Evolutionary conservation across 2,888 invertebrate species (phyloP).

Genomic region (Amphipoea oculea): DNA sequence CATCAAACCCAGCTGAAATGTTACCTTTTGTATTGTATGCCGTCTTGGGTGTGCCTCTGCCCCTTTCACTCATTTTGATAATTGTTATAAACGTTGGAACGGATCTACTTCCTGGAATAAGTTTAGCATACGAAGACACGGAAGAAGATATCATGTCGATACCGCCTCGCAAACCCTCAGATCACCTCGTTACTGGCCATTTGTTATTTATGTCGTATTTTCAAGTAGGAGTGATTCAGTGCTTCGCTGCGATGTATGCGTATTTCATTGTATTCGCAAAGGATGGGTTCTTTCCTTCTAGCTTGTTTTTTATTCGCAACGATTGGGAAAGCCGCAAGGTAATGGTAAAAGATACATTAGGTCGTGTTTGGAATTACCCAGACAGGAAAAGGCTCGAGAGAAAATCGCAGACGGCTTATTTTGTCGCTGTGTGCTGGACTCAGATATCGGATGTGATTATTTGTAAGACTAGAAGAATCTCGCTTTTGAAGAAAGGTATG

Average conservation of each 20-base stretch:
- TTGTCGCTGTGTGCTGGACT: slow-evolving; percentile 94
- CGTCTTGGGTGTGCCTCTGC: slow-evolving; percentile 93
- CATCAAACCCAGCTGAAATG: slow-evolving; percentile 96
- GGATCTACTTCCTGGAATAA: slow-evolving; percentile 94
- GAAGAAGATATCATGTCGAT: slow-evolving; percentile 94
- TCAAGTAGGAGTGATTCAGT: slow-evolving; percentile 96
- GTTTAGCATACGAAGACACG: slow-evolving; percentile 94
- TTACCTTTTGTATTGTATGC: slow-evolving; percentile 95
- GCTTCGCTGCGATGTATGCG: slow-evolving; percentile 94
- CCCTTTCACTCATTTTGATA: slow-evolving; percentile 91
- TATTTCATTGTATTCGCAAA: slow-evolving; percentile 95
- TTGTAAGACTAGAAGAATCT: slow-evolving; percentile 94
- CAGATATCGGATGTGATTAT: slow-evolving; percentile 95
- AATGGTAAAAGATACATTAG: slow-evolving; percentile 93
- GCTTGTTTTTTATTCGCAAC: slow-evolving; percentile 92
- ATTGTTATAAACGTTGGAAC: slow-evolving; percentile 95
- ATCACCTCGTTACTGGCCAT: slow-evolving; percentile 89
- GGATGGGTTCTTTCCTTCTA: slow-evolving; percentile 93
- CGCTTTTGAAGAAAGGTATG: slow-evolving; percentile 94
- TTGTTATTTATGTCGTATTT: slow-evolving; percentile 95
- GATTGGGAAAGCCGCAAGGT: slow-evolving; percentile 93
- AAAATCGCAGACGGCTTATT: slow-evolving; percentile 95
- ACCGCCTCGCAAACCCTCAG: slow-evolving; percentile 89
- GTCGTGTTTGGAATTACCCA: slow-evolving; percentile 93
- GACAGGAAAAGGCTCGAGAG: slow-evolving; percentile 93